Conservation (phyloP, 2,888 invertebrate genomes). For the Calameuta filiformis region DNA sequence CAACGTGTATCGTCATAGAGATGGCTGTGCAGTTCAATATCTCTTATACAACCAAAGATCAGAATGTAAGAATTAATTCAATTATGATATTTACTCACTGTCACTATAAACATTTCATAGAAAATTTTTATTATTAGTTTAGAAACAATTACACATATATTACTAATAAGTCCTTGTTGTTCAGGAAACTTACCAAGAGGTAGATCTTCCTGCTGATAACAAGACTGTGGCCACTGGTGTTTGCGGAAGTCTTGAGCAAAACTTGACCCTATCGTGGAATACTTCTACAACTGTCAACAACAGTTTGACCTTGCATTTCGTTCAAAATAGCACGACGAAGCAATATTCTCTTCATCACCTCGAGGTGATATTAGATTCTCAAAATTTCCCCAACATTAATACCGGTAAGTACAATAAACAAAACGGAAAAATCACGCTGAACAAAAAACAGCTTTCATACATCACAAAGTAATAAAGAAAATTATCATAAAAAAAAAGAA, state of each 20-base stretch:
- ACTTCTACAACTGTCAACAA: slow-evolving; percentile 39
- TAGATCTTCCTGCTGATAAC: slow-evolving; percentile 65
- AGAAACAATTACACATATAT: not conserved
- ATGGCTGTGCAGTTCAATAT: slow-evolving; percentile 77
- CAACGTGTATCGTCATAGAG: slow-evolving; percentile 74
- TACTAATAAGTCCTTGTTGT: slow-evolving; percentile 31
- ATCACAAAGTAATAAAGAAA: not conserved
- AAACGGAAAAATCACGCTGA: not conserved
- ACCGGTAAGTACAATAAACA: slow-evolving; percentile 38
- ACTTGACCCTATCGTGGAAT: slow-evolving; percentile 64
- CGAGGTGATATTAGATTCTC: slow-evolving; percentile 47
- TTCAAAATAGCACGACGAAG: slow-evolving; percentile 57
- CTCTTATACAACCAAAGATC: slow-evolving; percentile 62
- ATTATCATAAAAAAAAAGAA: not conserved
- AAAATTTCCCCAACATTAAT: slow-evolving; percentile 57
- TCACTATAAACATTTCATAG: not conserved
- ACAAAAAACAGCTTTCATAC: not conserved
- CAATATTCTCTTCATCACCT: slow-evolving; percentile 50
- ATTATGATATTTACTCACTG: not conserved
- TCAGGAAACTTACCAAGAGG: slow-evolving; percentile 50
- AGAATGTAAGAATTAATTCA: not conserved
- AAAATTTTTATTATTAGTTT: not conserved
- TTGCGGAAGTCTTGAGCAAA: slow-evolving; percentile 62
- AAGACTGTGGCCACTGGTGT: slow-evolving; percentile 58
- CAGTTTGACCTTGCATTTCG: slow-evolving; percentile 64